Percentiles rank a stretch among this genome's conserved stretches.
These are phyloP conservation scores for Druon quercuslanigerum DNA, from an alignment of 1,140 invertebrate genomes.

Conservation along the genomic window DNA sequence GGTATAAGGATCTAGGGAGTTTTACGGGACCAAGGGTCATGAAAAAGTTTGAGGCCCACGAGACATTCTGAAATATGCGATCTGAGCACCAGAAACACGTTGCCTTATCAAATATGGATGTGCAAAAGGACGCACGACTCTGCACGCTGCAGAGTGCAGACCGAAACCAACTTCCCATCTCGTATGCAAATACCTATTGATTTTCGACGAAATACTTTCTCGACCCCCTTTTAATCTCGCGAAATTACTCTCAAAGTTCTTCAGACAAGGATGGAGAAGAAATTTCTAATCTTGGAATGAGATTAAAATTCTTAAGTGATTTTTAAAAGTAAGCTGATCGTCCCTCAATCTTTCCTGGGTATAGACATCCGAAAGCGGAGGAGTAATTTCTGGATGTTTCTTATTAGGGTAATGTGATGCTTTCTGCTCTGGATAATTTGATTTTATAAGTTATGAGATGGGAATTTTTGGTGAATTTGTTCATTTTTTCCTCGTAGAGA, in stretches of 20 bases:
- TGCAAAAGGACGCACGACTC: slow-evolving; percentile 12
- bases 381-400: too few relatives aligned
- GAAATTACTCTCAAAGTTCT: slow-evolving; percentile 45
- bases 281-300: slow-evolving; percentile 34
- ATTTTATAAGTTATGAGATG: too few relatives aligned
- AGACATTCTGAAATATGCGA: slow-evolving; percentile 12
- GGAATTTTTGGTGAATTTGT: too few relatives aligned
- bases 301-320: slow-evolving; percentile 44
- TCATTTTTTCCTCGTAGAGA: too few relatives aligned
- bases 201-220: slow-evolving; percentile 38
- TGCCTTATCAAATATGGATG: slow-evolving; percentile 54
- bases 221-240: slow-evolving; percentile 40
- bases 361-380: background rate
- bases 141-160: slow-evolving; percentile 31
- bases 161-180: slow-evolving; percentile 44
- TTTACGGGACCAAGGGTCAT: background rate
- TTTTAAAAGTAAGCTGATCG: slow-evolving; percentile 47
- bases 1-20: slow-evolving; percentile 33
- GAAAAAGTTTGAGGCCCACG: slow-evolving; percentile 44
- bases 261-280: slow-evolving; percentile 30
- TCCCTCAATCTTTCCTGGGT: background rate
- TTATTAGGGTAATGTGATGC: too few relatives aligned
- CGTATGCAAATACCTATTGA: slow-evolving; percentile 41
- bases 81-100: slow-evolving; percentile 42
- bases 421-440: too few relatives aligned